Percentiles rank a stretch among this genome's conserved stretches.
These are phyloP conservation scores for Chaetodon auriga DNA, from an alignment of 2,113 vertebrate species.

Conservation along the genomic window DNA sequence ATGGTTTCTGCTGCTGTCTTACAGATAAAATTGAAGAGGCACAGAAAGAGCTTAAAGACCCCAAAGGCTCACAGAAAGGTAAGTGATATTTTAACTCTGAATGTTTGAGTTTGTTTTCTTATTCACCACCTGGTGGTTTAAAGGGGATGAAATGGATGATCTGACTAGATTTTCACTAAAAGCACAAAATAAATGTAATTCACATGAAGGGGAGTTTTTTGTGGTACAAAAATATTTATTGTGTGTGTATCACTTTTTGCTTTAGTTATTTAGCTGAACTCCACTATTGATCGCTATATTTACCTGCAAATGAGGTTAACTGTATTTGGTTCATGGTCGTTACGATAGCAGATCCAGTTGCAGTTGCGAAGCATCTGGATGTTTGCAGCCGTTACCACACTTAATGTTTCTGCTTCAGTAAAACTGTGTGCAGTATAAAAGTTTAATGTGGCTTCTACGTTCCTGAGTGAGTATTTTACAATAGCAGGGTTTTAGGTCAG, in stretches of 20 bases:
- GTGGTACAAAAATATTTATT: background rate
- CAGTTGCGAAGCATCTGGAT: background rate
- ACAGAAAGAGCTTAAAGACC: constrained; percentile 97
- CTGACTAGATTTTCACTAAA: background rate
- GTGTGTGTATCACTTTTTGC: background rate
- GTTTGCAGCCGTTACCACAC: background rate
- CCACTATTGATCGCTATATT: background rate
- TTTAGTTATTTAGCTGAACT: background rate
- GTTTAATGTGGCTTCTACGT: background rate
- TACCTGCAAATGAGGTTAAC: background rate
- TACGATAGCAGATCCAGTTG: background rate
- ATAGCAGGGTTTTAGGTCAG: background rate
- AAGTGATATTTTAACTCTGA: constrained; percentile 48
- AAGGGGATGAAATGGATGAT: background rate
- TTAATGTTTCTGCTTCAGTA: background rate
- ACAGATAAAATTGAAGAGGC: constrained; percentile 99
- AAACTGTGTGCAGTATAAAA: background rate
- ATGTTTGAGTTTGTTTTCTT: background rate
- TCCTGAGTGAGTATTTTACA: background rate
- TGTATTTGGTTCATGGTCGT: background rate
- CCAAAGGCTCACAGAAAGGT: constrained; percentile 94
- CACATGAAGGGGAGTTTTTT: background rate
- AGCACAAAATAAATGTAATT: background rate
- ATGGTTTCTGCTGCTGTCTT: constrained; percentile 69
- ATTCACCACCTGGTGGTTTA: background rate